Percentiles rank a stretch among this genome's conserved stretches.
phyloP scores from a whole-genome alignment of 2,113 vertebrate species.

The Collichthys lucidus region DNA sequence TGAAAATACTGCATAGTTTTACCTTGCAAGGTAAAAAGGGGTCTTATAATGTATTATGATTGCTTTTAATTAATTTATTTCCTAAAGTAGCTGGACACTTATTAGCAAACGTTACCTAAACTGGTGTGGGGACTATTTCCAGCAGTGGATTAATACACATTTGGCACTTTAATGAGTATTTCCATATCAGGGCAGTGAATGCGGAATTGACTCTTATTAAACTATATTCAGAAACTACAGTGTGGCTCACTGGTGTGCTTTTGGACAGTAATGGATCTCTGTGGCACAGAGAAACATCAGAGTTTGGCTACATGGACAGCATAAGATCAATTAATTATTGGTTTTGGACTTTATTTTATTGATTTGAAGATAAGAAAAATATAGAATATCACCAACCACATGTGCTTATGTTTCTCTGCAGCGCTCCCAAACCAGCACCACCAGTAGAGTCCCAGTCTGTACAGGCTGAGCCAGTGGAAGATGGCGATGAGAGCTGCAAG shows the following conservation, averaged over 20 bases:
- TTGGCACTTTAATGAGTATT: not conserved
- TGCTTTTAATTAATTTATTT: no score
- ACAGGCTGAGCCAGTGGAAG: constrained; percentile 59
- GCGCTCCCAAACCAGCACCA: constrained; percentile 54
- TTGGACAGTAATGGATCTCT: no score
- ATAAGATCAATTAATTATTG: not conserved
- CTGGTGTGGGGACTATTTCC: not conserved
- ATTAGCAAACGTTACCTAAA: not conserved
- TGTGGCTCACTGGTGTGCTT: no score
- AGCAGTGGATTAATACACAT: not conserved
- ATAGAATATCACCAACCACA: not conserved
- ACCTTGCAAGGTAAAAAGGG: no score
- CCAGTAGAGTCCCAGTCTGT: constrained; percentile 41
- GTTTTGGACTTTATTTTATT: not conserved
- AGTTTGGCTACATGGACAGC: no score
- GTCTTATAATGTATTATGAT: no score
- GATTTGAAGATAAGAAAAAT: not conserved
- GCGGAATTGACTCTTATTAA: constrained; percentile 26
- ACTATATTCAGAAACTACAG: no score
- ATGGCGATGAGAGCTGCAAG: constrained; percentile 78
- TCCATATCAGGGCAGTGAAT: not conserved
- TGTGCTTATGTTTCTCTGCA: constrained; percentile 22
- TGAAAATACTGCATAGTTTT: no score
- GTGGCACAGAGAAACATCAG: no score
- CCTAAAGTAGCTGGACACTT: no score